phyloP scores from a whole-genome alignment of 2,888 invertebrate genomes.

The Athalia rosae region DNA sequence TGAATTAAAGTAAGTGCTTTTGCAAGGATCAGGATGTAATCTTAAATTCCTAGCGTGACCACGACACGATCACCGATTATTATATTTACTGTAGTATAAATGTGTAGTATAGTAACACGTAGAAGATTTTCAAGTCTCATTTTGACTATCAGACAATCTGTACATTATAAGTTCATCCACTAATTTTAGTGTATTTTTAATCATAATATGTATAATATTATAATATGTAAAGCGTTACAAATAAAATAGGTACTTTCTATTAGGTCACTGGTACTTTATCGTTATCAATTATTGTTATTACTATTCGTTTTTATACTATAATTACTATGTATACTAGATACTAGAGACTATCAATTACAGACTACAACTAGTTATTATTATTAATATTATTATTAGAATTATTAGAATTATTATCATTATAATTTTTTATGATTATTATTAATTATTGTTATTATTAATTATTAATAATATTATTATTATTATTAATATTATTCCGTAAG shows the following conservation, averaged over 20 bases:
- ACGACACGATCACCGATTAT: too few relatives aligned
- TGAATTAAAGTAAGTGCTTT: too few relatives aligned
- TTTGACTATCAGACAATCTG: background rate
- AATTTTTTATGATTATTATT: conserved; percentile 6
- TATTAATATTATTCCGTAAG: conserved; percentile 50
- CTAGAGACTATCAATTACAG: conserved; percentile 35
- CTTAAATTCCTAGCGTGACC: too few relatives aligned
- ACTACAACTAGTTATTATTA: conserved; percentile 30
- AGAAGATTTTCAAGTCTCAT: too few relatives aligned
- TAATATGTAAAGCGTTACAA: conserved; percentile 61
- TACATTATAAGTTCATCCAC: background rate
- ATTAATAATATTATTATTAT: conserved; percentile 9
- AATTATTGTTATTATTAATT: conserved; percentile 18
- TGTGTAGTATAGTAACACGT: background rate
- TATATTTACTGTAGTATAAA: background rate
- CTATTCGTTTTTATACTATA: conserved; percentile 24
- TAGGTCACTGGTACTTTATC: conserved; percentile 64
- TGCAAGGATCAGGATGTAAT: too few relatives aligned
- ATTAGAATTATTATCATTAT: conserved; percentile 28
- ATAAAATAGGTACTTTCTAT: conserved; percentile 61
- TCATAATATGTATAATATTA: conserved; percentile 46
- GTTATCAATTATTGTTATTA: conserved; percentile 54
- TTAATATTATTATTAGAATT: conserved; percentile 15
- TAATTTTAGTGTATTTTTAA: conserved; percentile 45
- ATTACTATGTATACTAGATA: conserved; percentile 27